phyloP scores from a whole-genome alignment of 2,797 vertebrate species.

The Hippoglossus hippoglossus region DNA sequence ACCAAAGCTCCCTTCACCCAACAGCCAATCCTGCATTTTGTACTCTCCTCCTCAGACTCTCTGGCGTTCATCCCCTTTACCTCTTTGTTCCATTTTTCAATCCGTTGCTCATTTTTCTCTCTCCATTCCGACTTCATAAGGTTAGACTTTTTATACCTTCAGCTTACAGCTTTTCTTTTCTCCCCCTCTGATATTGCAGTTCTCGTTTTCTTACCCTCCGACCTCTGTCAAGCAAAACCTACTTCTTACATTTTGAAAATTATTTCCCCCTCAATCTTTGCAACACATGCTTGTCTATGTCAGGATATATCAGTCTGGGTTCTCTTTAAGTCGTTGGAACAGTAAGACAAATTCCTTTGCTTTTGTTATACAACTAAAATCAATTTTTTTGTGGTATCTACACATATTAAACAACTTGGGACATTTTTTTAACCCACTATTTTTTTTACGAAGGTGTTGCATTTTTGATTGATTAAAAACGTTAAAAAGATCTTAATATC shows the following conservation, averaged over 20 bases:
- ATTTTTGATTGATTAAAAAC: no score
- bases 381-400: no score
- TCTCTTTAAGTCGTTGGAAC: background rate
- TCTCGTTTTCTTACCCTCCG: constrained; percentile 3
- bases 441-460: no score
- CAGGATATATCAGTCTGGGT: background rate
- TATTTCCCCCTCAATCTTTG: background rate
- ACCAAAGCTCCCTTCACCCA: constrained; percentile 61
- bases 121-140: constrained; percentile 32
- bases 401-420: no score
- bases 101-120: constrained; percentile 18
- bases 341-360: no score
- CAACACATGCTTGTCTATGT: constrained; percentile 1
- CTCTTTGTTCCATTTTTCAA: constrained; percentile 40
- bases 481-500: no score
- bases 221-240: constrained; percentile 19
- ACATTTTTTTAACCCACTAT: no score
- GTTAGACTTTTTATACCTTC: constrained; percentile 34
- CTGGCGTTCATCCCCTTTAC: constrained; percentile 2
- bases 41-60: constrained; percentile 22
- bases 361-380: no score
- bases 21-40: constrained; percentile 55
- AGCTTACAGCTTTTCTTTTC: constrained; percentile 37
- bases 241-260: constrained; percentile 16
- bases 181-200: constrained; percentile 24